phyloP scores from a whole-genome alignment of 2,113 vertebrate species.

The Bubo blakistoni region DNA sequence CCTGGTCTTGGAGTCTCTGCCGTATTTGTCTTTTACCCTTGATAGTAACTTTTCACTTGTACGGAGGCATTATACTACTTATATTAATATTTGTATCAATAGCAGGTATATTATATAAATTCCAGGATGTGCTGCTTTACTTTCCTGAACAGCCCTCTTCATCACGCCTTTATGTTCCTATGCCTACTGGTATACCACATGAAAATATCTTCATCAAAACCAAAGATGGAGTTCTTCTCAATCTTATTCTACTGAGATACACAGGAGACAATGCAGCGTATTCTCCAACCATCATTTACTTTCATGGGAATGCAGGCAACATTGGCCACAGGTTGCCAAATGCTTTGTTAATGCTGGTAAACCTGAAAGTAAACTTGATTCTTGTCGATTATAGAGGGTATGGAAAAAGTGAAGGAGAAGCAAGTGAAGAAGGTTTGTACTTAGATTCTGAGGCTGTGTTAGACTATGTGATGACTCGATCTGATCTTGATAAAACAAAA shows the following conservation, averaged over 20 bases:
- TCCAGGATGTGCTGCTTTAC: conserved; percentile 97
- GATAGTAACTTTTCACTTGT: conserved; percentile 96
- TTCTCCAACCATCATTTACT: conserved; percentile 93
- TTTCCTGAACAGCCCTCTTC: conserved; percentile 98
- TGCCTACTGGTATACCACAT: conserved; percentile 95
- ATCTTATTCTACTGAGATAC: conserved; percentile 92
- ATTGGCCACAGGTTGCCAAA: conserved; percentile 96
- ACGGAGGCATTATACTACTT: conserved; percentile 89
- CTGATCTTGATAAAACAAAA: conserved; percentile 98
- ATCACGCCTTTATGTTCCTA: conserved; percentile 94
- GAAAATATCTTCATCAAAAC: conserved; percentile 95
- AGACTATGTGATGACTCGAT: conserved; percentile 94
- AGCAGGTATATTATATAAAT: conserved; percentile 94
- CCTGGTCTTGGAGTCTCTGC: conserved; percentile 95
- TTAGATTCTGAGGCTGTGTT: conserved; percentile 93
- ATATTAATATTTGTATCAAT: conserved; percentile 90
- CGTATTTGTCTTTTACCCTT: conserved; percentile 94
- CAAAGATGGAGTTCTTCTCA: conserved; percentile 94
- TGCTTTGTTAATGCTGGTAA: conserved; percentile 96
- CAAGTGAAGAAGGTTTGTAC: conserved; percentile 91
- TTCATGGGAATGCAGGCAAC: conserved; percentile 97
- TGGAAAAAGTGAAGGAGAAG: conserved; percentile 95
- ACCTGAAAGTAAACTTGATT: conserved; percentile 93
- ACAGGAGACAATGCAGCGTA: conserved; percentile 86
- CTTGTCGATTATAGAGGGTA: conserved; percentile 97